A percentile compares a stretch with the other conserved stretches of the same genome.
Conservation (phyloP, 2,888 invertebrate species). For the Miltochrista miniata region DNA sequence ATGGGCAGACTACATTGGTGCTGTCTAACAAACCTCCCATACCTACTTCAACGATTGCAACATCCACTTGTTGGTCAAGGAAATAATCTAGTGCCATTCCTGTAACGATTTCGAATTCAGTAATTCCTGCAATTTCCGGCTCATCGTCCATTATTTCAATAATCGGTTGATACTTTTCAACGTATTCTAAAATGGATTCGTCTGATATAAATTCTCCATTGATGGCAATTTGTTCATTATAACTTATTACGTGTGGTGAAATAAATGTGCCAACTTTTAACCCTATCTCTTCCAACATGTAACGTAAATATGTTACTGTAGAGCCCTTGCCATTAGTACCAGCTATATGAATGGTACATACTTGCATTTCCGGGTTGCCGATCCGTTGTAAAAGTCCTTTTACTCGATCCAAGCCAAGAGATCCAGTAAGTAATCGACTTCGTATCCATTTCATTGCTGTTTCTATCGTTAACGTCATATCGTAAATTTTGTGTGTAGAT, state of each 20-base stretch:
- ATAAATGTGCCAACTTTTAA: constrained; percentile 7
- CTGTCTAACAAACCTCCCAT: constrained; percentile 9
- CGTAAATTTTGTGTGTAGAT: background rate
- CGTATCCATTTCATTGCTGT: constrained; percentile 4
- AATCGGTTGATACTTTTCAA: constrained; percentile 7
- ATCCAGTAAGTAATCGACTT: background rate
- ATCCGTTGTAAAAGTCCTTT: constrained; percentile 1
- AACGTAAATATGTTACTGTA: constrained; percentile 3
- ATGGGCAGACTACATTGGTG: constrained; percentile 4
- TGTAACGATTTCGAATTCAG: constrained; percentile 6
- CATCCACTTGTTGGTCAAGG: constrained; percentile 3
- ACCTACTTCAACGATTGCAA: constrained; percentile 7
- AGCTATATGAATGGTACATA: constrained; percentile 5
- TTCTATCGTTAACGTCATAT: background rate
- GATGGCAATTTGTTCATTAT: constrained; percentile 6
- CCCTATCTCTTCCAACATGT: background rate
- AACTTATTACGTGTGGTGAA: constrained; percentile 2
- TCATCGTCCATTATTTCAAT: constrained; percentile 5
- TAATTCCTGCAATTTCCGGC: background rate
- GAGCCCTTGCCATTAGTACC: constrained; percentile 8
- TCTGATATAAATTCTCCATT: constrained; percentile 6
- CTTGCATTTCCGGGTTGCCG: constrained; percentile 1
- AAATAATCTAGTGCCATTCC: constrained; percentile 7
- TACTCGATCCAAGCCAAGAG: constrained; percentile 3
- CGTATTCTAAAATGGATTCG: constrained; percentile 1